Evolutionary conservation across 2,797 vertebrate genomes (phyloP).

Genomic region (Bovichtus diacanthus): DNA sequence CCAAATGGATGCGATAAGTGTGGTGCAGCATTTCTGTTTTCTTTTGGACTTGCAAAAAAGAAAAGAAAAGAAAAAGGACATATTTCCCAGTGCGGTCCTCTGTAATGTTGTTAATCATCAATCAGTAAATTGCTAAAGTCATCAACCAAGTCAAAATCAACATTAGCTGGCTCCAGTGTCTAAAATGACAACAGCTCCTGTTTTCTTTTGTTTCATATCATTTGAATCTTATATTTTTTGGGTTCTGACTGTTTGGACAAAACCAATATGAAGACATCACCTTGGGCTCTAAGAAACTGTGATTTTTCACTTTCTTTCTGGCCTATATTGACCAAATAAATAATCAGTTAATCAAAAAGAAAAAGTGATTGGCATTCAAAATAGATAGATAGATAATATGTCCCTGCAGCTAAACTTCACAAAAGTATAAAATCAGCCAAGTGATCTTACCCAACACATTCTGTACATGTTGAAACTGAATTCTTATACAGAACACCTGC

Average conservation of each 20-base stretch:
- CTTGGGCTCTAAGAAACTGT: background rate
- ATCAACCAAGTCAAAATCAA: too few relatives aligned
- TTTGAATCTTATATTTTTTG: background rate
- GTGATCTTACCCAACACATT: background rate
- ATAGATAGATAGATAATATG: too few relatives aligned
- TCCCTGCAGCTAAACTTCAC: background rate
- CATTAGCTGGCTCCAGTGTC: too few relatives aligned
- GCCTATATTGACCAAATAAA: background rate
- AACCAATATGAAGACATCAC: background rate
- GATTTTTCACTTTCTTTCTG: background rate
- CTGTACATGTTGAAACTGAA: background rate
- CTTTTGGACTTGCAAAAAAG: too few relatives aligned
- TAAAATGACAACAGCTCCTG: too few relatives aligned
- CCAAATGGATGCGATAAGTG: background rate
- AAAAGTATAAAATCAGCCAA: background rate
- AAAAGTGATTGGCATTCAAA: accelerated
- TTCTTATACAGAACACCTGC: background rate
- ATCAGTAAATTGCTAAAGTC: too few relatives aligned
- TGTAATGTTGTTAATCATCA: too few relatives aligned
- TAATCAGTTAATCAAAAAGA: background rate
- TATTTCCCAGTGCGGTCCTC: background rate
- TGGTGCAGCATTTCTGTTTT: background rate
- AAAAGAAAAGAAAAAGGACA: too few relatives aligned
- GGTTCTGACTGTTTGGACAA: background rate
- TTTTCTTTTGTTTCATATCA: background rate